Evolutionary conservation across 2,888 invertebrate species (phyloP), one percentile per base, ranked within the genome.

Genomic region (Megalurothrips usitatus): DNA sequence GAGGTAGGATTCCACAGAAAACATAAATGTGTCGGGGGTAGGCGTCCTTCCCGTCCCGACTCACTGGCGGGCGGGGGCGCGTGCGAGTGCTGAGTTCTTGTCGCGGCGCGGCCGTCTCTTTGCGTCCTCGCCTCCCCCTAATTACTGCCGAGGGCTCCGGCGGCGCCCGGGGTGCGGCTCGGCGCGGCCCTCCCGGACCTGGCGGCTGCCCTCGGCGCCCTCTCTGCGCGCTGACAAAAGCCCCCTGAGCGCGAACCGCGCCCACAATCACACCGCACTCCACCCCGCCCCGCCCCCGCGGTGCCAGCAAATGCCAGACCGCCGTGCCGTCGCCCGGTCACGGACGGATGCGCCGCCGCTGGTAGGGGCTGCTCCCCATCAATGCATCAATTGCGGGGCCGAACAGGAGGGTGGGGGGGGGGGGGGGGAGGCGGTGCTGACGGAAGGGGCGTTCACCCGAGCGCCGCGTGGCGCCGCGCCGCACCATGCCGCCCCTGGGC

Each of bases 361-460:
- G 9, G 19, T 19, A 26, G 68, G 68, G 68, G 68, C 23, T 26
- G 68, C 26, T 75, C 26, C 68, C 68, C 68, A 75, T 75, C 68
- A 75, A 75, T 75, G 23, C 68, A 75, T 75, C 68, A 75, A 75
- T 75, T 75, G 26, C 12, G 19, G 52, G 12, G 68, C 9, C 68
- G 17, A n/a, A 58, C 23, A 68, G 68, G 34, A 6, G 68, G 52
- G 14, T 68, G 68, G 63, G 63, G 63, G n/a, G 3, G 63, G 34
- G 63, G 23, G 63, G n/a, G n/a, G 23, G 9, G 63, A n/a, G 23
- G 68, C 9, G 68, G 68, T 58, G 58, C 11, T 58, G 58, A 14
- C 58, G 68, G 68, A 23, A 26, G 26, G 68, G 68, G 26, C 26
- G 68, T 75, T 75, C 68, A 75, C 68, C 68, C 68, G 58, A 12